A percentile compares a stretch with the other conserved stretches of the same genome.
Evolutionary conservation across 2,888 invertebrate species (phyloP).

Genomic region (Crocallis elinguaria): DNA sequence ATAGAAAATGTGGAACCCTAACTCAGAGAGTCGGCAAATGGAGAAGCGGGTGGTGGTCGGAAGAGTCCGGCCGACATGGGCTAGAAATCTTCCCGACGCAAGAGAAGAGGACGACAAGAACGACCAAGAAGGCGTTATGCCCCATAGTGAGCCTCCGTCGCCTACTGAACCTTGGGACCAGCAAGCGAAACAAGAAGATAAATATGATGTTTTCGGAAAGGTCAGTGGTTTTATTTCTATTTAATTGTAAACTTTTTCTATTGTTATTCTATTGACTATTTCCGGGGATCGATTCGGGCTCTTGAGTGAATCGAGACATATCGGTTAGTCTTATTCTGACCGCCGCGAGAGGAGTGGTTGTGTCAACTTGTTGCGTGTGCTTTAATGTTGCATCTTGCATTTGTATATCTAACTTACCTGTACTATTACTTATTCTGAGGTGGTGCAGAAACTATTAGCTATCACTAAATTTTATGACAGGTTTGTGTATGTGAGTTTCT

Average conservation of each 20-base stretch:
- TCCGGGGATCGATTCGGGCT: no score
- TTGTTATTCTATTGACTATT: no score
- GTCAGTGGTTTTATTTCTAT: slow-evolving; percentile 52
- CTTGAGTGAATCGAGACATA: no score
- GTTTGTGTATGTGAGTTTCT: no score
- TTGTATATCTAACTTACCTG: no score
- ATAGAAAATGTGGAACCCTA: slow-evolving; percentile 79
- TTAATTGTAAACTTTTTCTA: background rate
- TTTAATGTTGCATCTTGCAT: no score
- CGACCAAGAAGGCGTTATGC: slow-evolving; percentile 70
- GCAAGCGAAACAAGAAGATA: slow-evolving; percentile 76
- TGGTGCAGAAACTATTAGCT: no score
- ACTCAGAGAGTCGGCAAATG: slow-evolving; percentile 79
- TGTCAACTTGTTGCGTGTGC: no score
- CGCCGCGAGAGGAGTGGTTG: no score
- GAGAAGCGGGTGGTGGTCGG: slow-evolving; percentile 86
- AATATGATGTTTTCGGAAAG: slow-evolving; percentile 85
- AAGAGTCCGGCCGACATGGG: slow-evolving; percentile 83
- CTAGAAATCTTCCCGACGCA: slow-evolving; percentile 76
- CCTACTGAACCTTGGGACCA: slow-evolving; percentile 74
- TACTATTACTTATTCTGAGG: no score
- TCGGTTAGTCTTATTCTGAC: no score
- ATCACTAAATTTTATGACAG: no score
- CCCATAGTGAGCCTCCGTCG: slow-evolving; percentile 76
- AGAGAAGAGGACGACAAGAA: slow-evolving; percentile 76